Evolutionary conservation across 2,113 vertebrate genomes (phyloP).

Genomic region (Sylvietta virens): DNA sequence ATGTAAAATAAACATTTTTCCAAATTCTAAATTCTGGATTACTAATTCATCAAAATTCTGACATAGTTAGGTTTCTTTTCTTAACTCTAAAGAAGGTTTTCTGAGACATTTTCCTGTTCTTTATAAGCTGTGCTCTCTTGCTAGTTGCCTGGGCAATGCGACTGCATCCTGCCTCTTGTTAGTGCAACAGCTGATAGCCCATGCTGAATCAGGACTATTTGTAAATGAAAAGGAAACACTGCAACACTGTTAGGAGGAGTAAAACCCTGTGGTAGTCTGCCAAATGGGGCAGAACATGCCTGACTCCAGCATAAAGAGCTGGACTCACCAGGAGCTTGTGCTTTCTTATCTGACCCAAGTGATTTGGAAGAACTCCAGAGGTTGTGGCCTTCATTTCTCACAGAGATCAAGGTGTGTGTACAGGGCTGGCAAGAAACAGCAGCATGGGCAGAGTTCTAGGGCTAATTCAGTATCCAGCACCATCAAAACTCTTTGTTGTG

Average conservation of each 20-base stretch:
- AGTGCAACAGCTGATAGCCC: background rate
- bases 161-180: constrained; percentile 3
- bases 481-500: background rate
- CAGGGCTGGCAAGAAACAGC: background rate
- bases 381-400: background rate
- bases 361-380: background rate
- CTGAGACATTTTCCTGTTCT: background rate
- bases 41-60: background rate
- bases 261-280: background rate
- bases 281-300: constrained; percentile 1
- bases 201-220: background rate
- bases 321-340: background rate
- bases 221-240: constrained; percentile 30
- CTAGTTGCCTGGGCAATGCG: constrained; percentile 16
- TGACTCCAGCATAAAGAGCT: background rate
- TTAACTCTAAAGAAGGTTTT: background rate
- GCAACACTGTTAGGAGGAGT: constrained; percentile 17
- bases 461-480: background rate
- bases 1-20: background rate
- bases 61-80: background rate
- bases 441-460: background rate
- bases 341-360: background rate
- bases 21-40: background rate
- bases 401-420: background rate
- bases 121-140: background rate